Percentiles rank a stretch among this genome's conserved stretches.
Evolutionary conservation across 1,140 invertebrate species (phyloP).

Genomic region (Camponotus floridanus): DNA sequence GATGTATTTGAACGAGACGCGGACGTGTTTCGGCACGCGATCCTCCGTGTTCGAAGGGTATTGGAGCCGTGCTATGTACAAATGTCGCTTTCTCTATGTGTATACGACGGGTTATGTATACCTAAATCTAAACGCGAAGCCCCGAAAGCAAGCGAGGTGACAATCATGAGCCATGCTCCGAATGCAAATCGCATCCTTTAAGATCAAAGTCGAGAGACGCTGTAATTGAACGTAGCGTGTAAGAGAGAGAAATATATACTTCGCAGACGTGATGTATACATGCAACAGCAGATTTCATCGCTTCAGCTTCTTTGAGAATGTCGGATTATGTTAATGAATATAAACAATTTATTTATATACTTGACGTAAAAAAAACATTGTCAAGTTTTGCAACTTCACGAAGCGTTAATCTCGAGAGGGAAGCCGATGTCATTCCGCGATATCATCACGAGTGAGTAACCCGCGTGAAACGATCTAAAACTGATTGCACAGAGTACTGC

Average conservation of each 20-base stretch:
- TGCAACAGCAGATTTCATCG: background rate
- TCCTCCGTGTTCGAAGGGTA: constrained; percentile 33
- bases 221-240: background rate
- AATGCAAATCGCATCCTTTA: constrained; percentile 27
- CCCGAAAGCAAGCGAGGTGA: constrained; percentile 18
- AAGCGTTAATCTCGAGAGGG: constrained; percentile 15
- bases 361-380: background rate
- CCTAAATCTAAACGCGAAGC: background rate
- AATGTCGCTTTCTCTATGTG: constrained; percentile 5
- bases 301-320: too few species aligned
- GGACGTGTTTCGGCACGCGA: constrained; percentile 48
- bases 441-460: constrained; percentile 50
- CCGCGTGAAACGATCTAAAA: constrained; percentile 49
- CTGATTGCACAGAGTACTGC: constrained; percentile 47
- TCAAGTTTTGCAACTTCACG: constrained; percentile 26
- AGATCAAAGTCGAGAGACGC: constrained; percentile 15
- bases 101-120: background rate
- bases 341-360: background rate
- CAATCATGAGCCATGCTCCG: constrained; percentile 23
- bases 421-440: constrained; percentile 30
- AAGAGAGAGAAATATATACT: too few species aligned
- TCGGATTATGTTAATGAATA: background rate
- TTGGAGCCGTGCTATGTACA: constrained; percentile 14
- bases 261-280: too few species aligned
- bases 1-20: constrained; percentile 52